Evolutionary conservation across 2,888 invertebrate species (phyloP).

Genomic region (Oxycera nigricornis): DNA sequence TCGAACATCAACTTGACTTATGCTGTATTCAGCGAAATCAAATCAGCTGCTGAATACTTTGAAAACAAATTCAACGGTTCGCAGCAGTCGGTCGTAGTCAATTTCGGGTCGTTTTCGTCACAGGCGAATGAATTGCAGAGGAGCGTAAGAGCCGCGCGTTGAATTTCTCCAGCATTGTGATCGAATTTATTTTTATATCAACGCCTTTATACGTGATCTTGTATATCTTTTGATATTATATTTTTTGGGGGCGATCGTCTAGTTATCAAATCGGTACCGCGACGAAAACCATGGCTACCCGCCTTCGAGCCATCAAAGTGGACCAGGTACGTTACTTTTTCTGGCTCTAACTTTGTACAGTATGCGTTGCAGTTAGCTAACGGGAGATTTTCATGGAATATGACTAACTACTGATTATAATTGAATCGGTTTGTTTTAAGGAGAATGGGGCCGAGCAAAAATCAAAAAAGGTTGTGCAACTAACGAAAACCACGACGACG

Average conservation of each 20-base stretch:
- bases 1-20: conserved; percentile 12
- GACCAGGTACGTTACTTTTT: conserved; percentile 19
- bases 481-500: neutral
- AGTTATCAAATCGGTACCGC: neutral
- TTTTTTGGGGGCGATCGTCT: neutral
- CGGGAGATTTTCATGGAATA: neutral
- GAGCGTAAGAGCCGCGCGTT: neutral
- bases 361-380: conserved; percentile 8
- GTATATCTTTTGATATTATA: conserved; percentile 10
- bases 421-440: neutral
- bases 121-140: conserved; percentile 2
- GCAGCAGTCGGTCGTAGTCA: conserved; percentile 12
- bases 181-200: conserved; percentile 24
- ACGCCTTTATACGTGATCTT: neutral
- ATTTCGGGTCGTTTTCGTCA: conserved; percentile 15
- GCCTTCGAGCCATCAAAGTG: conserved; percentile 9
- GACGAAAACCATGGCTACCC: conserved; percentile 24
- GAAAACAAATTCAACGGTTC: conserved; percentile 38
- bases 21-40: conserved; percentile 1
- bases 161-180: too few relatives aligned
- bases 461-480: neutral
- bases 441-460: conserved; percentile 20
- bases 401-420: neutral
- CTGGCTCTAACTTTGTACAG: neutral
- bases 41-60: conserved; percentile 24